Percentiles rank a stretch among this genome's conserved stretches.
Conservation (phyloP, 2,113 vertebrate species). For the Hiodon tergisus region DNA sequence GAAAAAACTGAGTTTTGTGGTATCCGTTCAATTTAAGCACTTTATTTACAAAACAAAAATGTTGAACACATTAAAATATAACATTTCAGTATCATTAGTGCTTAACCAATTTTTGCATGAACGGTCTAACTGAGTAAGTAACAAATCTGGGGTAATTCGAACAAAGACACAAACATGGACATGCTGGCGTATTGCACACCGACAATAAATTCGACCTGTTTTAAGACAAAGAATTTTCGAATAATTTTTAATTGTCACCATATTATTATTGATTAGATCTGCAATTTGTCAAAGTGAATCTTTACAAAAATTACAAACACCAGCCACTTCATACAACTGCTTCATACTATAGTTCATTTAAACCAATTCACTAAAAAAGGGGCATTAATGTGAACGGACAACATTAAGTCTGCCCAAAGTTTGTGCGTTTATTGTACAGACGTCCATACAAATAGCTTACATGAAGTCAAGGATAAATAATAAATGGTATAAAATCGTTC, state of each 20-base stretch:
- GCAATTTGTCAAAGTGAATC: conserved; percentile 74
- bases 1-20: conserved; percentile 24
- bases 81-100: conserved; percentile 74
- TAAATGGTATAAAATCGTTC: conserved; percentile 84
- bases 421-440: conserved; percentile 76
- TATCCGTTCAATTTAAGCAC: conserved; percentile 59
- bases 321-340: conserved; percentile 78
- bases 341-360: conserved; percentile 77
- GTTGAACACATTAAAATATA: conserved; percentile 80
- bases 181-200: conserved; percentile 60
- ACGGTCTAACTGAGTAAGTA: conserved; percentile 58
- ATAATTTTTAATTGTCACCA: conserved; percentile 55
- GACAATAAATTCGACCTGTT: conserved; percentile 33
- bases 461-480: conserved; percentile 97
- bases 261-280: conserved; percentile 65
- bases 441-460: conserved; percentile 88
- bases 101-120: conserved; percentile 63
- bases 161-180: conserved; percentile 57
- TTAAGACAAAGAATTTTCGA: conserved; percentile 70
- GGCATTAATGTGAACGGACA: conserved; percentile 71
- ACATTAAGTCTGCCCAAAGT: conserved; percentile 69
- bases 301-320: conserved; percentile 82
- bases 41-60: conserved; percentile 82
- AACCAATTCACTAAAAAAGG: conserved; percentile 76
- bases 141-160: conserved; percentile 55